phyloP scores from a whole-genome alignment of 2,888 invertebrate genomes.

The Aromia moschata region DNA sequence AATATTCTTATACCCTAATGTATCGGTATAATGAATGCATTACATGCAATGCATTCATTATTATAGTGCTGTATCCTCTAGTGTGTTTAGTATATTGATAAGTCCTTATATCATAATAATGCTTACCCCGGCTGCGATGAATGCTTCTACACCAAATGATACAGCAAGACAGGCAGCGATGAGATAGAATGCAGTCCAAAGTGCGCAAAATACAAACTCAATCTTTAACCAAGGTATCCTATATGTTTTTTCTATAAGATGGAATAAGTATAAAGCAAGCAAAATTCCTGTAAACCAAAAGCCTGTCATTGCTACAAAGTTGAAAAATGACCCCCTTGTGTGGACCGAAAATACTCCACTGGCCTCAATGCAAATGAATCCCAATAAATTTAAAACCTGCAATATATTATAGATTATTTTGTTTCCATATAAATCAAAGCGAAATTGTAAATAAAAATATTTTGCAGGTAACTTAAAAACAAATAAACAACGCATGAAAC shows the following conservation, averaged over 20 bases:
- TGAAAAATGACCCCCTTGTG: constrained; percentile 77
- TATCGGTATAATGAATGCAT: no score
- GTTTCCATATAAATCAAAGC: no score
- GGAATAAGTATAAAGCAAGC: constrained; percentile 83
- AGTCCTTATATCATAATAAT: no score
- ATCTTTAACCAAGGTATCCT: constrained; percentile 88
- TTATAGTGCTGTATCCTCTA: no score
- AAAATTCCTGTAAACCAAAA: constrained; percentile 87
- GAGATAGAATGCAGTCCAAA: constrained; percentile 80
- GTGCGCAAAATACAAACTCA: constrained; percentile 78
- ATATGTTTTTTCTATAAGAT: constrained; percentile 84
- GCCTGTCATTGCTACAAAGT: constrained; percentile 81
- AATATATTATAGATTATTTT: no score
- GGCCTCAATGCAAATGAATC: constrained; percentile 82
- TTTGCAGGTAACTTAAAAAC: no score
- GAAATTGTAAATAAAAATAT: no score
- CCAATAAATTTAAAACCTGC: constrained; percentile 75
- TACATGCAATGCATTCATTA: no score
- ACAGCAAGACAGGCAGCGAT: constrained; percentile 78
- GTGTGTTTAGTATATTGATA: no score
- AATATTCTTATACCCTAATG: no score
- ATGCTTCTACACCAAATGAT: constrained; percentile 68
- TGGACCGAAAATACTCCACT: constrained; percentile 55
- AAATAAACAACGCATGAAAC: no score
- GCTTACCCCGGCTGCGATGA: constrained; percentile 80